Evolutionary conservation across 1,140 invertebrate species (phyloP).

Genomic region (Ceratina calcarata): DNA sequence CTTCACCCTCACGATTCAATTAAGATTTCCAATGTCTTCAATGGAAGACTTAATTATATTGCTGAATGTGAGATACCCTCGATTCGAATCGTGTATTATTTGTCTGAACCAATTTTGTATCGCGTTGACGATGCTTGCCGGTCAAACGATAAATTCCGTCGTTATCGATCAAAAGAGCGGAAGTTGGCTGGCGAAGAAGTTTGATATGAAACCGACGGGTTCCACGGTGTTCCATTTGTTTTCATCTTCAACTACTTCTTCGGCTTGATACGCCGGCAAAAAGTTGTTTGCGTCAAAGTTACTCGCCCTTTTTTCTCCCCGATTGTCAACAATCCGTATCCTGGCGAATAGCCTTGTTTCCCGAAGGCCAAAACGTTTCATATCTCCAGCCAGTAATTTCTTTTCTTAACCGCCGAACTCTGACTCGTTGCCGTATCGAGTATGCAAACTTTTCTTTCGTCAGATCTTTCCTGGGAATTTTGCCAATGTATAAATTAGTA

Average conservation of each 20-base stretch:
- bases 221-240: slow-evolving; percentile 24
- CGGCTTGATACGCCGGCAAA: slow-evolving; percentile 16
- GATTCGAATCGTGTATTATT: not conserved
- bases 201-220: slow-evolving; percentile 20
- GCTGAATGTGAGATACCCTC: not conserved
- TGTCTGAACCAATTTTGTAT: not conserved
- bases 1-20: too few relatives aligned
- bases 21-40: too few relatives aligned
- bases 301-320: not conserved
- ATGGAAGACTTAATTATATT: too few relatives aligned
- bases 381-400: slow-evolving; percentile 6
- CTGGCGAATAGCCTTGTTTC: not conserved
- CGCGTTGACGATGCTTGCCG: not conserved
- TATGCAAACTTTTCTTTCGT: not conserved
- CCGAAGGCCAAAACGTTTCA: slow-evolving; percentile 1
- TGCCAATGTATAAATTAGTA: too few relatives aligned
- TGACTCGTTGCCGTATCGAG: too few relatives aligned
- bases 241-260: slow-evolving; percentile 39
- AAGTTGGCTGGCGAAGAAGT: slow-evolving; percentile 11
- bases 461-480: too few relatives aligned
- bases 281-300: slow-evolving; percentile 38
- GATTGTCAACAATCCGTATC: slow-evolving; percentile 23
- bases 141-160: slow-evolving; percentile 14
- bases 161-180: slow-evolving; percentile 1
- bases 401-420: not conserved